A percentile compares a stretch with the other conserved stretches of the same genome.
Conservation (phyloP, 1,140 invertebrate genomes). For the Meloidogyne exigua region DNA sequence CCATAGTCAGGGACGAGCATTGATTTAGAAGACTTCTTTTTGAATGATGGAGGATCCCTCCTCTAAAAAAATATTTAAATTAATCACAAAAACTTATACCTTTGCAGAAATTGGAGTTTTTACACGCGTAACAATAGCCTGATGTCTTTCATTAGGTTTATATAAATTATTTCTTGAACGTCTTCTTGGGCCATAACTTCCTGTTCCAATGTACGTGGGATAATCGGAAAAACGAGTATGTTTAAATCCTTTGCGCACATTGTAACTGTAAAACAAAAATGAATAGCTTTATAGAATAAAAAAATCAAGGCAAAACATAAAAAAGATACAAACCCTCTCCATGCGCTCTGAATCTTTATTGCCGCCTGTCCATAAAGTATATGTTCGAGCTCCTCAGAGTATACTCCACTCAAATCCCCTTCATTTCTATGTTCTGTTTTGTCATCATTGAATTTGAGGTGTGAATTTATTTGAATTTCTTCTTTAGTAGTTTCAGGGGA, state of each 20-base stretch:
- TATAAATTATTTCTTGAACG: conserved; percentile 13
- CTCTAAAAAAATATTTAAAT: neutral
- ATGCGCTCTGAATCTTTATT: conserved; percentile 22
- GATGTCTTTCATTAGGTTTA: conserved; percentile 13
- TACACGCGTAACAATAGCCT: neutral
- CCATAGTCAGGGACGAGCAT: neutral
- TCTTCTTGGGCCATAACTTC: neutral
- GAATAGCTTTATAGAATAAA: too few relatives aligned
- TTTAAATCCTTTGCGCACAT: conserved; percentile 12
- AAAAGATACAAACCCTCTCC: conserved; percentile 4
- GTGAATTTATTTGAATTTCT: neutral
- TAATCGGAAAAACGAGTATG: neutral
- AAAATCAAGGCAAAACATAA: neutral
- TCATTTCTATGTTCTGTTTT: neutral
- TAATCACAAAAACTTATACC: neutral
- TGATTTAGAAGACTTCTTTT: neutral
- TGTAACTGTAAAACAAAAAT: neutral
- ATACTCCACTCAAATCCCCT: conserved; percentile 8
- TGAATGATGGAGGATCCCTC: neutral
- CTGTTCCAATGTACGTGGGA: neutral
- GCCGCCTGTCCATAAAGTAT: conserved; percentile 22
- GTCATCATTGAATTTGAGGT: neutral
- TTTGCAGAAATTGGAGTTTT: conserved; percentile 6
- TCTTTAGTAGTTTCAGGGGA: neutral
- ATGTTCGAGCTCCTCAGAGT: conserved; percentile 15